Evolutionary conservation across 2,888 invertebrate species (phyloP), one percentile per base, ranked within the genome.

Genomic region (Syrphus vitripennis): DNA sequence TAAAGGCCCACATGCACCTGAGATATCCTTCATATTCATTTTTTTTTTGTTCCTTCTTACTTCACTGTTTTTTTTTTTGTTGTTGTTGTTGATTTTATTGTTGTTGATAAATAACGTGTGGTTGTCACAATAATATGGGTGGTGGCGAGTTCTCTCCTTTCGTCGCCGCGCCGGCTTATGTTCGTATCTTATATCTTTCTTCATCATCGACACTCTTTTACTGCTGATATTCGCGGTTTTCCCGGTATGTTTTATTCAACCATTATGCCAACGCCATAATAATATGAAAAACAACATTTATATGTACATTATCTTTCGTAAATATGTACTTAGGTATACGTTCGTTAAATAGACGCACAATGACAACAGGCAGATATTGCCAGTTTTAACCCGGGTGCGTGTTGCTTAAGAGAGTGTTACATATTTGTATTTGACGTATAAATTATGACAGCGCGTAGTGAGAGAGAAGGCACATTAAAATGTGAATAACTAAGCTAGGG

Each of bases 71-170:
- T 16, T 12, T 1, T 76, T n/a, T 63, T 57, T 71, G 34, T 26
- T 48, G 9, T 10, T 29, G 26, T 40, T 70, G 31, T 4, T 45
- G 10, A 45, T 70, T 82, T 57, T 69, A 71, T 61, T 75, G 45
- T 57, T 61, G 83, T 78, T 87, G 83, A 83, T 83, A 83, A 87
- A 79, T 87, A 71, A 83, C 83, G 87, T 87, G 83, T 78, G 70
- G 78, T 83, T 87, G 87, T 87, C 79, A 87, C 83, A 82, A 83
- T 82, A 83, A 83, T 79, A 83, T 79, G 83, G 83, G 79, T 87
- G 83, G 83, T 87, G 87, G 87, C 61, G 86, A 86, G 65, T 82
- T 72, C 50, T 31, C 34, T 6, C 9, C 29, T 57, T 34, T 48
- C 9, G 40, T n/a, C n/a, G n/a, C n/a, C n/a, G n/a, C n/a, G n/a